Percentiles rank a stretch among this genome's conserved stretches.
phyloP scores from a whole-genome alignment of 2,888 invertebrate genomes.

The Sesamia inferens region DNA sequence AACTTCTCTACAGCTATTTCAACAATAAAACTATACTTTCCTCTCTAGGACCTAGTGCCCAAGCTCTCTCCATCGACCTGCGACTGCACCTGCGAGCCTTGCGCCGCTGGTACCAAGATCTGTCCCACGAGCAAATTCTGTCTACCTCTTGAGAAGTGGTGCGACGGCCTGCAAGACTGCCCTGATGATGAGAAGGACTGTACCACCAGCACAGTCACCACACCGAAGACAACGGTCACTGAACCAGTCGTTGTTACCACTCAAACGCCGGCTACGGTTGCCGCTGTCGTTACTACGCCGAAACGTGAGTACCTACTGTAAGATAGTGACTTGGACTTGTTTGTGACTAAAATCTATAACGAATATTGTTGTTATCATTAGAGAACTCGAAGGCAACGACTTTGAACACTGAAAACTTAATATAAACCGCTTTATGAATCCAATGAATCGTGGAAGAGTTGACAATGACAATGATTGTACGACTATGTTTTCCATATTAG shows the following conservation, averaged over 20 bases:
- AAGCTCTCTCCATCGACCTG: constrained; percentile 91
- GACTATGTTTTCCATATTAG: background rate
- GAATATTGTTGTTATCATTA: background rate
- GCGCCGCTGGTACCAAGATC: constrained; percentile 91
- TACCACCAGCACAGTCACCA: constrained; percentile 64
- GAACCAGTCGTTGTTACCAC: constrained; percentile 70
- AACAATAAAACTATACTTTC: background rate
- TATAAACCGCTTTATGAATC: background rate
- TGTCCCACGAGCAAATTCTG: constrained; percentile 94
- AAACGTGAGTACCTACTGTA: constrained; percentile 74
- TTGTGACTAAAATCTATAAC: too few relatives aligned
- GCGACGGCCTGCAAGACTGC: constrained; percentile 95
- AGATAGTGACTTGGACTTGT: background rate
- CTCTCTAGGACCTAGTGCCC: constrained; percentile 87
- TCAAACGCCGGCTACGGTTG: constrained; percentile 67
- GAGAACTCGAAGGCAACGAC: too few relatives aligned
- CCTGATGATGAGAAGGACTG: constrained; percentile 95
- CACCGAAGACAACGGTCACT: constrained; percentile 67
- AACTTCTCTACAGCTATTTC: too few relatives aligned
- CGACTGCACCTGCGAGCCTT: constrained; percentile 93
- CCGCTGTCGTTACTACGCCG: constrained; percentile 61
- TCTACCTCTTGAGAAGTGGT: constrained; percentile 93
- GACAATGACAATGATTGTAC: too few relatives aligned
- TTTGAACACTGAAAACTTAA: background rate
- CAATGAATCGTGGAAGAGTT: background rate